Evolutionary conservation across 2,888 invertebrate genomes (phyloP), one percentile per base, ranked within the genome.

Genomic region (Anthophora plumipes): DNA sequence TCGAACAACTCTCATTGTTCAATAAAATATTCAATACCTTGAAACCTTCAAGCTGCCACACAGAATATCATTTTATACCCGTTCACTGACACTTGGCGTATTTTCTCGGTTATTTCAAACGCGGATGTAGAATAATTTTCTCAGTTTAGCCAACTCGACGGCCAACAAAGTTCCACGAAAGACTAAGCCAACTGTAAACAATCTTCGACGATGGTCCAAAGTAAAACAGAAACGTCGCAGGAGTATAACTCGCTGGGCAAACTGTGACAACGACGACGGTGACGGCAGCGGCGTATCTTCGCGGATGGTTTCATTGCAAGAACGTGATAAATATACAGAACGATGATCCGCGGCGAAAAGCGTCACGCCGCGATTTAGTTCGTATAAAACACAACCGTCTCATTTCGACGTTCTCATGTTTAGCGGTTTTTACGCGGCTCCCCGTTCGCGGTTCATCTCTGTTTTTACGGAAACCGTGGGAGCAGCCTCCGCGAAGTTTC

Each of bases 141-240:
- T 0, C 37, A 8, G 37, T 50, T 37, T 9, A 2, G 4, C 37
- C 64, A 52, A 37, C 20, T 48, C 17, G 12, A 11, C 31, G n/a
- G 14, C 9, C 8, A 9, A 6, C 50, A 39, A 66, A 52, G 17
- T 37, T 52, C 11, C 39, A 11, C 7, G 52, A n/a, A 39, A 22
- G 17, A n/a, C 48, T 31, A 12, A 2, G 31, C 31, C n/a, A 63
- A 31, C 63, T 7, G 48, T 48, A 37, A 37, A 63, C 48, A 63
- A 63, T 48, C 63, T 48, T 63, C 63, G 48, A 17, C 63, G 48
- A 63, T 31, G 48, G 48, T 17, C 5, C 43, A n/a, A 46, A 31
- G 61, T 63, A 48, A 25, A 63, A 46, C 17, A 61, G 46, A 46
- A 46, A 14, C 46, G 46, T 59, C 46, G 46, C 31, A 5, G 2